A percentile compares a stretch with the other conserved stretches of the same genome.
Conservation (phyloP, 1,140 invertebrate genomes). For the Rhynchophorus ferrugineus region DNA sequence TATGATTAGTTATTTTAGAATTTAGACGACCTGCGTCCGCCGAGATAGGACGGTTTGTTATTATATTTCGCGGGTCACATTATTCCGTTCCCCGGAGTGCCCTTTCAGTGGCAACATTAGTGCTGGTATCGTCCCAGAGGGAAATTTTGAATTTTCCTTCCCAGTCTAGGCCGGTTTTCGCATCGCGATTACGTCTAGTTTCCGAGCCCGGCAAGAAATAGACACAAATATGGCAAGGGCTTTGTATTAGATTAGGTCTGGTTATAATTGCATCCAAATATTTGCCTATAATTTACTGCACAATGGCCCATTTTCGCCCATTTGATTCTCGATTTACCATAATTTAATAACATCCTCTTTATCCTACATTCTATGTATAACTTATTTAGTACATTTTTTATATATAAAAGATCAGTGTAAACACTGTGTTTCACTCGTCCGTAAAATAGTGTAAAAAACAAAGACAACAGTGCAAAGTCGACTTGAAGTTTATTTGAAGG, state of each 20-base stretch:
- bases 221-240: background rate
- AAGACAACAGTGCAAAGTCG: no score
- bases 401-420: no score
- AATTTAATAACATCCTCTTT: no score
- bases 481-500: no score
- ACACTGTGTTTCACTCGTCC: no score
- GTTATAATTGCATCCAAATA: no score
- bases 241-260: background rate
- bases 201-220: background rate
- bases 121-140: conserved; percentile 12
- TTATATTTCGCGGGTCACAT: conserved; percentile 14
- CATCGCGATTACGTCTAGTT: conserved; percentile 7
- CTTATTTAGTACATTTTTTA: no score
- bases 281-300: no score
- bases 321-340: no score
- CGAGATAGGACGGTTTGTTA: conserved; percentile 13
- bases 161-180: background rate
- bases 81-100: conserved; percentile 9
- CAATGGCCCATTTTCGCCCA: no score
- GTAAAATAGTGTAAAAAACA: no score
- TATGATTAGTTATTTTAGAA: conserved; percentile 13
- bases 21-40: conserved; percentile 13
- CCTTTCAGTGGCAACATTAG: conserved; percentile 16
- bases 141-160: conserved; percentile 9
- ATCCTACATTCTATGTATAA: no score